phyloP scores from a whole-genome alignment of 2,888 invertebrate genomes.

The Lasiommata megera region DNA sequence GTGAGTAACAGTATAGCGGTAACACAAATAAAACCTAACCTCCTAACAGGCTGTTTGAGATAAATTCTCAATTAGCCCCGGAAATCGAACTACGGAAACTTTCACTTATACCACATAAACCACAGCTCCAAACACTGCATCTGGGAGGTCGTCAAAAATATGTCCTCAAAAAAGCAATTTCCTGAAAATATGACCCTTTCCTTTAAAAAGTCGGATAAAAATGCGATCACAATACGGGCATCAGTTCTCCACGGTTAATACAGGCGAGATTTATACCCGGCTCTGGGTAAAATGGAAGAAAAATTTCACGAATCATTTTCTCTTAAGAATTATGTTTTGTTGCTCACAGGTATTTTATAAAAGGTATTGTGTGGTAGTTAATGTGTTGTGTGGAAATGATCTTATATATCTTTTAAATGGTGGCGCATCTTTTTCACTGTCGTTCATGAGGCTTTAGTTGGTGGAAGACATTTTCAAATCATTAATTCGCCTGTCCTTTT shows the following conservation, averaged over 20 bases:
- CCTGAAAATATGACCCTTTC: conserved; percentile 9
- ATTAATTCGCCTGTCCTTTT: too few relatives aligned
- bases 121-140: too few relatives aligned
- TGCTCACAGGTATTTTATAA: conserved; percentile 26
- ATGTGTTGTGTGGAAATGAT: conserved; percentile 19
- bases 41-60: too few relatives aligned
- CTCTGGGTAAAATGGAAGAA: conserved; percentile 35
- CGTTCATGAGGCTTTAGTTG: conserved; percentile 1
- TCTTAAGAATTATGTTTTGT: conserved; percentile 34
- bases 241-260: conserved; percentile 26
- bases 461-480: too few relatives aligned
- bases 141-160: too few relatives aligned
- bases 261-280: conserved; percentile 37
- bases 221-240: conserved; percentile 24
- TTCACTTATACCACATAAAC: too few relatives aligned
- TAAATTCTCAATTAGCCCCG: too few relatives aligned
- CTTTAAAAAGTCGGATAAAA: conserved; percentile 22
- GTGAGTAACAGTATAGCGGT: too few relatives aligned
- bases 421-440: conserved; percentile 16
- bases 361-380: conserved; percentile 18
- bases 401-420: conserved; percentile 21
- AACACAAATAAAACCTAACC: too few relatives aligned
- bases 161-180: conserved; percentile 1
- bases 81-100: too few relatives aligned
- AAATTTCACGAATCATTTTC: conserved; percentile 43